Conservation (phyloP, 2,888 invertebrate genomes). For the Toxonevra muliebris region DNA sequence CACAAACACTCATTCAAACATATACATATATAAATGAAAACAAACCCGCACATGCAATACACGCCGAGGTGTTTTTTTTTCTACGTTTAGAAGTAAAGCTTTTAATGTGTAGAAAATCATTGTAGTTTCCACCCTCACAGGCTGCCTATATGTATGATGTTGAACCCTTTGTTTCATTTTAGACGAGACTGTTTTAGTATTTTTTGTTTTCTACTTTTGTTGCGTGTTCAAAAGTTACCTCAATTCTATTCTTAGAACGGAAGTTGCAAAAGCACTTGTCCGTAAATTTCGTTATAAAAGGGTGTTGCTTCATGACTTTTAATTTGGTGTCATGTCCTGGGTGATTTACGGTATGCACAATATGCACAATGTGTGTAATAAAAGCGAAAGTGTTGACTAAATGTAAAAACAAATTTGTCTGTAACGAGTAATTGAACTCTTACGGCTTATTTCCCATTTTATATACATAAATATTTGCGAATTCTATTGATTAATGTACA, state of each 20-base stretch:
- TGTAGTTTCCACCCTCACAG: not conserved
- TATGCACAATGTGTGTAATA: too few species aligned
- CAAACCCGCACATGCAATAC: conserved; percentile 1
- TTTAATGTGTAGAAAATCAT: conserved; percentile 15
- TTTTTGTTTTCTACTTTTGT: not conserved
- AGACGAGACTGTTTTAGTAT: too few species aligned
- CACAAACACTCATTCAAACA: not conserved
- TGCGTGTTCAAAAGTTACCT: conserved; percentile 12
- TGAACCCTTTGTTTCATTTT: too few species aligned
- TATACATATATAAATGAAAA: conserved; percentile 7
- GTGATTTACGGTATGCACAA: not conserved
- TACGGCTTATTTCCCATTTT: too few species aligned
- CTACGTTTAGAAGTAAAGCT: conserved; percentile 15
- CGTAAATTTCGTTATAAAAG: not conserved
- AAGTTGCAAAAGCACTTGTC: conserved; percentile 8
- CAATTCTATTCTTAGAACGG: conserved; percentile 7
- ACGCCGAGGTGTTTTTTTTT: conserved; percentile 8
- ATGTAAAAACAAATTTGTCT: too few species aligned
- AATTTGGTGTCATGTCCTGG: conserved; percentile 16
- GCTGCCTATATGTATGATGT: not conserved
- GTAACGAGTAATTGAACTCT: too few species aligned
- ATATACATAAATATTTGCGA: too few species aligned
- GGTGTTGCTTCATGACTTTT: conserved; percentile 17
- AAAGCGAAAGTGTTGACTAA: too few species aligned
- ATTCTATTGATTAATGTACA: too few species aligned